These are phyloP conservation scores for Leucoraja ocellata DNA, from an alignment of 2,797 vertebrate species.

Conservation along the genomic window DNA sequence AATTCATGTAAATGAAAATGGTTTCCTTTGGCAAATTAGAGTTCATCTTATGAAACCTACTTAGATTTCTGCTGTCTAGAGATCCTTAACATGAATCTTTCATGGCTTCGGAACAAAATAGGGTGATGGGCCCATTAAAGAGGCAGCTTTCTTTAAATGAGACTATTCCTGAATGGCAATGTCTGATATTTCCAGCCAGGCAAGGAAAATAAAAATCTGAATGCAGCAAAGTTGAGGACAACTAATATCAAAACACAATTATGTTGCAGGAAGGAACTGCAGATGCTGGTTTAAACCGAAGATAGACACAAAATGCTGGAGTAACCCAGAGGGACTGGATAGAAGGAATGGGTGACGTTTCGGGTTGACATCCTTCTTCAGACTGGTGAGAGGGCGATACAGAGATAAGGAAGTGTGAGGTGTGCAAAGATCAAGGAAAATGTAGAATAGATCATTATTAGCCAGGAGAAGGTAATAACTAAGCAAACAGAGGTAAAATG, in stretches of 20 bases:
- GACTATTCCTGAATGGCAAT: not conserved
- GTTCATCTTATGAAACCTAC: constrained; percentile 33
- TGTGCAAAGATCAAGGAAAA: too few species aligned
- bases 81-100: constrained; percentile 30
- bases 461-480: too few species aligned
- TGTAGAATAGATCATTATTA: too few species aligned
- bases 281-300: too few species aligned
- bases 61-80: constrained; percentile 22
- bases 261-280: too few species aligned
- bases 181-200: not conserved
- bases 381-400: too few species aligned
- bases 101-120: constrained; percentile 15
- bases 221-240: not conserved
- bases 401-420: too few species aligned
- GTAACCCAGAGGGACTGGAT: too few species aligned
- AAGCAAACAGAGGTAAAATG: too few species aligned
- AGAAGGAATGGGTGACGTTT: too few species aligned
- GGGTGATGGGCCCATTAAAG: constrained; percentile 6
- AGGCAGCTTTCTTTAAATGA: constrained; percentile 27
- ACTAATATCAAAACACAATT: not conserved
- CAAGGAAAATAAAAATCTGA: not conserved
- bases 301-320: too few species aligned
- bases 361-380: too few species aligned
- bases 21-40: constrained; percentile 33
- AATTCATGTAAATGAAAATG: constrained; percentile 37